Evolutionary conservation across 2,797 vertebrate genomes (phyloP).

Genomic region (Alca torda): DNA sequence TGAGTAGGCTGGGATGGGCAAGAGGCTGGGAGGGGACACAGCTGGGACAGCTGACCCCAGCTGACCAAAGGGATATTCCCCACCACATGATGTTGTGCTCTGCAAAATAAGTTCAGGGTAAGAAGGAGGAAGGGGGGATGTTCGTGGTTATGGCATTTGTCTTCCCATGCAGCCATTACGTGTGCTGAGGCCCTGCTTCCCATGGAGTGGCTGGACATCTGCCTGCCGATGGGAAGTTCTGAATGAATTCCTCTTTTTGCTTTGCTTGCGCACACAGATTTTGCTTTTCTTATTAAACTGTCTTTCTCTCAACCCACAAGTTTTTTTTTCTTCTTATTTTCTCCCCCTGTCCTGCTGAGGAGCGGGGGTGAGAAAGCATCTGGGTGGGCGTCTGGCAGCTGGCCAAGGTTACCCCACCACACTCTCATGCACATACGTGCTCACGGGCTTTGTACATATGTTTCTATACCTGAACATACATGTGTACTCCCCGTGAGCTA

Average conservation of each 20-base stretch:
- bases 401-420: neutral
- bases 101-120: neutral
- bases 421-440: fast-evolving
- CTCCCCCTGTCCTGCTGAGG: neutral
- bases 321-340: neutral
- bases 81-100: fast-evolving
- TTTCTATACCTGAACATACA: neutral
- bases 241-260: neutral
- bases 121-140: neutral
- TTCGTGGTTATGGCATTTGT: neutral
- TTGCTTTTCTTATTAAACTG: neutral
- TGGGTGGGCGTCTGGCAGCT: neutral
- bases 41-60: neutral
- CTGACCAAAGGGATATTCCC: neutral
- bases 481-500: neutral
- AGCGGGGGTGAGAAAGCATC: neutral
- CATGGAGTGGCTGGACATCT: neutral
- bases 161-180: fast-evolving
- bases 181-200: neutral
- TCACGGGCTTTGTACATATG: neutral
- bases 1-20: neutral
- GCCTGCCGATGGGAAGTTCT: neutral
- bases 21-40: neutral
- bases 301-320: neutral
- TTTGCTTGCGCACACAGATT: neutral